Evolutionary conservation across 37 sponge, comb jelly and placozoan genomes (phyloP).

Genomic region (Mnemiopsis leidyi): DNA sequence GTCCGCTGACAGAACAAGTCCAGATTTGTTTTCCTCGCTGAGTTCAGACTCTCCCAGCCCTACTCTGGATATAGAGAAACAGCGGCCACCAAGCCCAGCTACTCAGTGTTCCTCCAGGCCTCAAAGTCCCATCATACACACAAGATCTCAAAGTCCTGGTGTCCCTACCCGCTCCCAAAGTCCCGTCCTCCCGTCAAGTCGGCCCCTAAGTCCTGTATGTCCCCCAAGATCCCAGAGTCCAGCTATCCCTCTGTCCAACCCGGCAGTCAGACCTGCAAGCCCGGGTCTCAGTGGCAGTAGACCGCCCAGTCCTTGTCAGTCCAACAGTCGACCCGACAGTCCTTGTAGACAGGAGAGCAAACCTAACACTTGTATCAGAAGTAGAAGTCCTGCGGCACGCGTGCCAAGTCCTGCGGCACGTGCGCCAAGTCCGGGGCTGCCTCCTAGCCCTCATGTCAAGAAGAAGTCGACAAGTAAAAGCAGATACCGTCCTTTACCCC

Average conservation of each 20-base stretch:
- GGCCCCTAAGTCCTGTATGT: background rate
- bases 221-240: background rate
- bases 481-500: constrained; percentile 16
- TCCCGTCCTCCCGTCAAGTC: background rate
- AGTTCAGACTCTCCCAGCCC: constrained; percentile 44
- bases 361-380: background rate
- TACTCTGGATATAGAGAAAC: constrained; percentile 5
- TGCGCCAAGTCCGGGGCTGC: background rate
- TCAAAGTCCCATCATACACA: constrained; percentile 11
- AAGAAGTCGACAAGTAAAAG: background rate
- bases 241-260: background rate
- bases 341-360: background rate
- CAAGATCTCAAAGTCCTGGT: background rate
- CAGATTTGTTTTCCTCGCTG: background rate
- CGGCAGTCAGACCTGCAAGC: background rate
- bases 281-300: background rate
- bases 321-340: background rate
- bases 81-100: background rate
- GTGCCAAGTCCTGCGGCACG: background rate
- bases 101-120: background rate
- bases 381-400: background rate
- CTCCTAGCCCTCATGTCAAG: background rate
- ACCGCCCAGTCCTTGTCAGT: background rate
- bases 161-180: background rate
- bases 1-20: constrained; percentile 28